Conservation (phyloP, 1,140 invertebrate genomes). For the Drosophila trapezifrons region DNA sequence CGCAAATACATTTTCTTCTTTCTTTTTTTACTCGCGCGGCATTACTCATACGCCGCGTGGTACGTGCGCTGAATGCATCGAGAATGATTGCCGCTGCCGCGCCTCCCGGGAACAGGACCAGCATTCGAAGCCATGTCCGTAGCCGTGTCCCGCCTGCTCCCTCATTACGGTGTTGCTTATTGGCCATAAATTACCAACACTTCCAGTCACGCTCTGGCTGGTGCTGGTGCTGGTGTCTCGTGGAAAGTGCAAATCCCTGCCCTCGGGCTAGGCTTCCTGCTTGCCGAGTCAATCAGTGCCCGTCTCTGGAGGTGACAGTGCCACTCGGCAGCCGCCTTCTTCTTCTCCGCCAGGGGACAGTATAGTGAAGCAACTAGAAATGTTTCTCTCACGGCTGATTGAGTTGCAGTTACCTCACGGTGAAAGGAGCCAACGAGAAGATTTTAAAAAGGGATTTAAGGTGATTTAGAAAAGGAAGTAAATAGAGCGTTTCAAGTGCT, state of each 20-base stretch:
- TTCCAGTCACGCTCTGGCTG: conserved; percentile 32
- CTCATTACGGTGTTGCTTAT: conserved; percentile 57
- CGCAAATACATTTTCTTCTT: conserved; percentile 18
- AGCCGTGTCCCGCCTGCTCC: conserved; percentile 7
- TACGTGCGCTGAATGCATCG: conserved; percentile 53
- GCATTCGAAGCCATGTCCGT: background rate
- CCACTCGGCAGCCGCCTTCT: background rate
- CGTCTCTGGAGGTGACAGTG: conserved; percentile 30
- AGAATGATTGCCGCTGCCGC: conserved; percentile 9
- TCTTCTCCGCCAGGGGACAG: background rate
- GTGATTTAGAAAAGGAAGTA: background rate
- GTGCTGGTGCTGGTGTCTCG: background rate
- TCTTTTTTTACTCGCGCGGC: conserved; percentile 5
- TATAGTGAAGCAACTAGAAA: background rate
- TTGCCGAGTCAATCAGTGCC: conserved; percentile 50
- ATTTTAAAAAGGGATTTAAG: conserved; percentile 4
- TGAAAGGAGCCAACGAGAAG: background rate
- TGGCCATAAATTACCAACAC: conserved; percentile 53
- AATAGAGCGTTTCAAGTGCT: background rate
- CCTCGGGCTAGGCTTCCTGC: background rate
- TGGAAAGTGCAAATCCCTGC: conserved; percentile 16
- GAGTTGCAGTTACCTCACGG: conserved; percentile 1
- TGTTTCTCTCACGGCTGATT: conserved; percentile 5
- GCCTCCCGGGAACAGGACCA: conserved; percentile 13
- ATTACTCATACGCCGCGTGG: conserved; percentile 55